Base-by-base conservation (phyloP, 2,797 vertebrate genomes). In the Vireo griseus region DNA sequence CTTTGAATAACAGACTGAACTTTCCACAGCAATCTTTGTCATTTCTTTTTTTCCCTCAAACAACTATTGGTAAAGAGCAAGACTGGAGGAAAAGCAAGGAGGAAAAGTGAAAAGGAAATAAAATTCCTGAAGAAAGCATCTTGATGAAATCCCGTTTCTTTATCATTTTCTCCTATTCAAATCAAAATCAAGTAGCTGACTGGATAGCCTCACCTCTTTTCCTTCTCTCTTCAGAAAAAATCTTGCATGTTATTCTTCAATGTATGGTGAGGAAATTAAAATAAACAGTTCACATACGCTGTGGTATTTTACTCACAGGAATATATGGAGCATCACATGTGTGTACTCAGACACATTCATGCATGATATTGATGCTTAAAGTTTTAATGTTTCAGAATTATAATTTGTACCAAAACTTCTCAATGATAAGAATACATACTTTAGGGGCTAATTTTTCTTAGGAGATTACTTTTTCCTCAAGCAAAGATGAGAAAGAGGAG, bases 1-100 rank as follows among this genome's bases (percentile, higher is more conserved):
- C 42, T 96, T 15, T 17, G 63, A 95, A 88, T 88, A 51, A 68
- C 76, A 89, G 78, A 75, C 68, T 79, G 57, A 92, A 80, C 37
- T 44, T 54, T 95, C 59, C 83, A 94, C 69, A 93, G 33, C 47
- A 47, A 59, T 83, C 42, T 77, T 72, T 25, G 2, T 69, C 33
- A 76, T 93, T 92, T 96, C 71, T 94, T 22, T 20, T 80, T 92
- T 88, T 31, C 48, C 76, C 69, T 93, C 62, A 85, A 92, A 71
- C 28, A 50, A 82, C 35, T 68, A 39, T 58, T 55, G 20, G 29
- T 0, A 1, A 29, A 37, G 68, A n/a, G 33, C 0, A 0, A 24
- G 17, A 28, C 12, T 59, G 28, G 29, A 86, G 15, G 24, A 42
- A 61, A 87, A 90, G 13, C 61, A 86, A 61, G 37, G 58, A 95